These are phyloP conservation scores for Knipowitschia caucasica DNA, from an alignment of 2,797 vertebrate genomes.

Conservation along the genomic window DNA sequence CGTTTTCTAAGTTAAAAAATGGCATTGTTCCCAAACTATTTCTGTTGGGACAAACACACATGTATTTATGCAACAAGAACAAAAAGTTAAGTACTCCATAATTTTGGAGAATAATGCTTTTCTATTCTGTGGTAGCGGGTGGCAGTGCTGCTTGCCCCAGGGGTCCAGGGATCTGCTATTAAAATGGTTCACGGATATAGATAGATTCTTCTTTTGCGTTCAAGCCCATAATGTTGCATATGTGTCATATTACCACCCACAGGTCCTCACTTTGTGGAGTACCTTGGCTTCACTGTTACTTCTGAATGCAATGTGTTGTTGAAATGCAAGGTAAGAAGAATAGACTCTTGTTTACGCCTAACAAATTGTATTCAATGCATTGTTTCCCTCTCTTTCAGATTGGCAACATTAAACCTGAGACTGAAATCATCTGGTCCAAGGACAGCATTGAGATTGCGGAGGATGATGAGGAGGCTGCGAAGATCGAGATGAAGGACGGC, in stretches of 20 bases:
- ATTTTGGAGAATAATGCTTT: too few relatives aligned
- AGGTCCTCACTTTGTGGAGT: constrained; percentile 98
- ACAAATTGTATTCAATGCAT: neutral
- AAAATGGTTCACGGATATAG: too few relatives aligned
- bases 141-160: too few relatives aligned
- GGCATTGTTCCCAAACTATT: too few relatives aligned
- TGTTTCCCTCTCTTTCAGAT: constrained; percentile 71
- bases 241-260: constrained; percentile 19
- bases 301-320: constrained; percentile 88
- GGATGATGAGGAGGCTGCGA: constrained; percentile 87
- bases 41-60: too few relatives aligned
- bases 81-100: too few relatives aligned
- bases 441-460: constrained; percentile 89
- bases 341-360: neutral
- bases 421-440: constrained; percentile 92
- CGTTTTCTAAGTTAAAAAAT: too few relatives aligned
- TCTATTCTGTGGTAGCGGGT: too few relatives aligned
- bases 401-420: constrained; percentile 91
- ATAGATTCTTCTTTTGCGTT: too few relatives aligned
- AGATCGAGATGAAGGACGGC: constrained; percentile 80
- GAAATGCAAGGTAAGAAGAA: constrained; percentile 88
- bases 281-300: constrained; percentile 91
- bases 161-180: too few relatives aligned
- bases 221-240: neutral
- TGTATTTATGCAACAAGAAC: too few relatives aligned